Base-by-base conservation (phyloP, 1,140 invertebrate genomes). In the Drosophila busckii region DNA sequence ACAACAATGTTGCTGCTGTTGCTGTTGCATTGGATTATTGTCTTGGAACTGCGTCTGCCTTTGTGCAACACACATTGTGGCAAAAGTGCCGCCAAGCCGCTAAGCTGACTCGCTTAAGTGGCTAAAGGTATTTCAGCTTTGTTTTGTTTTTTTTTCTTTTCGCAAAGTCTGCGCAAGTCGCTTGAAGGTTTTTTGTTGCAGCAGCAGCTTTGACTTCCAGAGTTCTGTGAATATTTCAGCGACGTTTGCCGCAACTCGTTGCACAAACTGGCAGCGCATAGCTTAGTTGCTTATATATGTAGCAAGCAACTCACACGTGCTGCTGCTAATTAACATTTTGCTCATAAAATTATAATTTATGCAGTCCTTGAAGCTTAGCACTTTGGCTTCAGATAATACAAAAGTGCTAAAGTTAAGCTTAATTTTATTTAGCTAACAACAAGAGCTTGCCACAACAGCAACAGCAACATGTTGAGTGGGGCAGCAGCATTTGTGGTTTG, bases 251-350 rank as follows among this genome's bases (percentile, higher is more conserved):
- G 42, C 8, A 25, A 23, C 25, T 31, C 41, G 56, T 40, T 60
- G 64, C 60, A 48, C 66, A 61, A 78, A 71, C 59, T 80, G 10
- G 19, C 12, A 45, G 50, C 3, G 41, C 35, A 45, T 10, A 1
- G 2, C 2, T 52, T 22, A 23, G 55, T 20, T 42, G 53, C 40
- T 20, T 13, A 10, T 23, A 75, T 75, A 76, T 70, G 69, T 55
- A 48, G 32, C 46, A 44, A 54, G 46, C 15, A 20, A 49, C 59
- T 59, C 70, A 66, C 70, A 70, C 65, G 70, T 76, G 70, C 29
- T 46, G 63, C 48, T 65, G 45, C 73, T 80, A 80, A 71, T 78
- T 78, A 71, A 80, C 73, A 71, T 78, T 80, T 60, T 56, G 54
- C 46, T 55, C 54, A 68, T 60, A 59, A 71, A 59, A 54, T 15